Evolutionary conservation across 2,888 invertebrate species (phyloP), one percentile per base, ranked within the genome.

Genomic region (Pediacus dermestoides): DNA sequence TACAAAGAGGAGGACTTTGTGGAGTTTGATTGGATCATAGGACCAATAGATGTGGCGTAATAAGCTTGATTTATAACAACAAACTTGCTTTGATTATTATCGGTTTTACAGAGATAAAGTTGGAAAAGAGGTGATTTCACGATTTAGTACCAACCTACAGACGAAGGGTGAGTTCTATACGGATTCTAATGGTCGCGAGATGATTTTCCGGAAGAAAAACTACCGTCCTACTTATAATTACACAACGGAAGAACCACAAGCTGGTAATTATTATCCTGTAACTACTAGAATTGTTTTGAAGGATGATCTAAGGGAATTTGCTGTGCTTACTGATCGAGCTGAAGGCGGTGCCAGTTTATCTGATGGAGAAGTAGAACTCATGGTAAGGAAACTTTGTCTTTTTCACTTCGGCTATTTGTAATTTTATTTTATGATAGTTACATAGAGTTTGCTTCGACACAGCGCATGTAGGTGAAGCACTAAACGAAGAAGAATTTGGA

Each of bases 401-500:
- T 9, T 23, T 23, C n/a, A 3, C n/a, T n/a, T 27, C 6, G 4
- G 28, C 21, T 16, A 4, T 30, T 30, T 7, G 12, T 16, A 25
- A 22, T 8, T 9, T 23, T 16, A 16, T 28, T 23, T 34, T 51
- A n/a, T n/a, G 66, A 6, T 49, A 82, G 82, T 63, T 85, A 0
- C 95, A 96, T 59, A 77, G 96, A 35, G 74, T n/a, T n/a, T n/a
- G n/a, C n/a, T n/a, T n/a, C n/a, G n/a, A n/a, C n/a, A n/a, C n/a
- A n/a, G n/a, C n/a, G n/a, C n/a, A n/a, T n/a, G 93, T 96, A 0
- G 87, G 76, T 0, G 94, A 96, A 68, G 81, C 91, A 0, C 67
- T 97, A 1, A 87, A 94, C 59, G 96, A 97, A 67, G 75, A 75
- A 0, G 81, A 77, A 0, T 79, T 70, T 35, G 81, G 79, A 0